Evolutionary conservation across 2,888 invertebrate species (phyloP).

Genomic region (Ceraclea dissimilis): DNA sequence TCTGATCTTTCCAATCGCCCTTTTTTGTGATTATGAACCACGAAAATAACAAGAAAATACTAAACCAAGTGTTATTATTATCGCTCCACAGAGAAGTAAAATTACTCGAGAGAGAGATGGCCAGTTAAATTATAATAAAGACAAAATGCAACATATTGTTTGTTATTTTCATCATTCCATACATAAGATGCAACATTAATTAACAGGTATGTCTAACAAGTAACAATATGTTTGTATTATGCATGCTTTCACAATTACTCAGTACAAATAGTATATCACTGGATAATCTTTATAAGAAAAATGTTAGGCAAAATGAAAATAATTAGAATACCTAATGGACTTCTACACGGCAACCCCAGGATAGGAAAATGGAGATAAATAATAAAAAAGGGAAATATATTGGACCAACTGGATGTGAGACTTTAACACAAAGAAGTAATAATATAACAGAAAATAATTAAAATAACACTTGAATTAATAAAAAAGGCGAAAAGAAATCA

Average conservation of each 20-base stretch:
- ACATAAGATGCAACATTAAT: background rate
- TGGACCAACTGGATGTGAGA: background rate
- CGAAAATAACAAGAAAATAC: background rate
- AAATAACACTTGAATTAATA: background rate
- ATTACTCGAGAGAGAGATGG: background rate
- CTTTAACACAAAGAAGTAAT: background rate
- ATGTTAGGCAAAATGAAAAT: too few relatives aligned
- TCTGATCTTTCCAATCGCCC: slow-evolving; percentile 20
- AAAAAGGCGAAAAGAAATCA: slow-evolving; percentile 1
- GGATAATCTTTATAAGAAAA: too few relatives aligned
- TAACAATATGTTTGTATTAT: slow-evolving; percentile 1
- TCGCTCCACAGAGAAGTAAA: background rate
- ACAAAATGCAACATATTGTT: background rate
- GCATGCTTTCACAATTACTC: background rate
- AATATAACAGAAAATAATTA: background rate
- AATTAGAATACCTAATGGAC: background rate
- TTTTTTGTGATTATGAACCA: slow-evolving; percentile 3
- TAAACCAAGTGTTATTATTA: slow-evolving; percentile 20
- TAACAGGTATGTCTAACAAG: background rate
- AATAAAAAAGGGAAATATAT: too few relatives aligned
- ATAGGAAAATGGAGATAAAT: background rate
- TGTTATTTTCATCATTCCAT: background rate
- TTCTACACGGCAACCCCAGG: background rate
- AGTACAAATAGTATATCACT: too few relatives aligned
- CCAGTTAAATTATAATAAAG: background rate